phyloP scores from a whole-genome alignment of 1,140 invertebrate genomes.

The Colletes gigas region DNA sequence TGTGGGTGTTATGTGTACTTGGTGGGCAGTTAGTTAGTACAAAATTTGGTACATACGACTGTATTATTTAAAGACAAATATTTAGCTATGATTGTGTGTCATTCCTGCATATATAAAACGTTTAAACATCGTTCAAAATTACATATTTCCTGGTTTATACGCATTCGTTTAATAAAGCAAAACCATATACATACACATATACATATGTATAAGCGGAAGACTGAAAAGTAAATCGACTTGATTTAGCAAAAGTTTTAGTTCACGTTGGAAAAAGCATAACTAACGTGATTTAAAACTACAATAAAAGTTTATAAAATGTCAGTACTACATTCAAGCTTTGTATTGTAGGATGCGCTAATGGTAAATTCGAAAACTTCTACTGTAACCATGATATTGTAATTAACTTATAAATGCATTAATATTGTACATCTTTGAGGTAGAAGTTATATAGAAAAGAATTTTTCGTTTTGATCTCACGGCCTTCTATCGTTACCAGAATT shows the following conservation, averaged over 20 bases:
- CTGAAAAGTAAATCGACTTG: slow-evolving; percentile 68
- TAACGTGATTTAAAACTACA: background rate
- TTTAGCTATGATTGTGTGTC: slow-evolving; percentile 54
- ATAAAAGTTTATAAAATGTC: slow-evolving; percentile 16
- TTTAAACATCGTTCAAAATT: slow-evolving; percentile 29
- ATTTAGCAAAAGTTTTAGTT: slow-evolving; percentile 54
- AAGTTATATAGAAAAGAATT: slow-evolving; percentile 1
- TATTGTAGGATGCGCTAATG: slow-evolving; percentile 6
- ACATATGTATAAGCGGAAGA: slow-evolving; percentile 63
- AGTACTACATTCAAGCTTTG: slow-evolving; percentile 24
- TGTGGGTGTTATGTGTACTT: slow-evolving; percentile 35
- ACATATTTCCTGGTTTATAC: slow-evolving; percentile 22
- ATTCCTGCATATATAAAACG: slow-evolving; percentile 64
- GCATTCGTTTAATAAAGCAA: slow-evolving; percentile 28
- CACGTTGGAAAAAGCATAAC: background rate
- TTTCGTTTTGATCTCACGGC: slow-evolving; percentile 37
- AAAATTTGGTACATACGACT: slow-evolving; percentile 54
- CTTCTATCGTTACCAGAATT: slow-evolving; percentile 28
- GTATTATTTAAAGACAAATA: slow-evolving; percentile 56
- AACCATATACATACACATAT: slow-evolving; percentile 24
- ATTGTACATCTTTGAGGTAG: slow-evolving; percentile 22
- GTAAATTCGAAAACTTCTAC: slow-evolving; percentile 14
- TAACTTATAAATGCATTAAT: slow-evolving; percentile 34
- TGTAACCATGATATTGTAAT: slow-evolving; percentile 1
- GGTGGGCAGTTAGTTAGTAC: slow-evolving; percentile 57